Conservation (phyloP, 2,888 invertebrate species). For the Erebia aethiops region DNA sequence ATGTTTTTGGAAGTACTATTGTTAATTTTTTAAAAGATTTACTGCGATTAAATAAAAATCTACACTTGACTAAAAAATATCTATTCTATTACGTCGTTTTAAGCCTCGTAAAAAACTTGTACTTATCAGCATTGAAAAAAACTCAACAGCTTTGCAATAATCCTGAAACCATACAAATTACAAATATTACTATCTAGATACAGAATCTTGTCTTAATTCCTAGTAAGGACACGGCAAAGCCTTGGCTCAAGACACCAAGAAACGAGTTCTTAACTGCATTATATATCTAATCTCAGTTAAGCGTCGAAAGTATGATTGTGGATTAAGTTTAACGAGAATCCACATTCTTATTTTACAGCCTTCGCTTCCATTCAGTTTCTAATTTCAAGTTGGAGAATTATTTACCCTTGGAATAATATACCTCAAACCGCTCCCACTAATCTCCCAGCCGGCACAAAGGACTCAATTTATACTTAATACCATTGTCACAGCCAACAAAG, state of each 20-base stretch:
- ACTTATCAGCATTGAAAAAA: conserved; percentile 15
- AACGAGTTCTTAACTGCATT: conserved; percentile 40
- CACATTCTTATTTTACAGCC: conserved; percentile 55
- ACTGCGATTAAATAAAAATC: not conserved
- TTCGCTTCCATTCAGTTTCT: conserved; percentile 65
- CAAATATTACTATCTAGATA: conserved; percentile 20
- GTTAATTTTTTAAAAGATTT: conserved; percentile 2
- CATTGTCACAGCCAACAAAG: conserved; percentile 77
- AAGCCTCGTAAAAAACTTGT: conserved; percentile 13
- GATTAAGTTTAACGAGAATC: conserved; percentile 65
- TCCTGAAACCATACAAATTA: conserved; percentile 19
- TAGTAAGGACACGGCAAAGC: conserved; percentile 25
- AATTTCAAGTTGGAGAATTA: conserved; percentile 57
- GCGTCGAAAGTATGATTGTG: conserved; percentile 59
- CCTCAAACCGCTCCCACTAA: conserved; percentile 66
- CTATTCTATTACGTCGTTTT: not conserved
- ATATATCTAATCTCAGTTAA: conserved; percentile 60
- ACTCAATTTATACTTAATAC: conserved; percentile 68
- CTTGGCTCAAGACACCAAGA: conserved; percentile 18
- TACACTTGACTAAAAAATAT: not conserved
- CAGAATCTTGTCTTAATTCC: conserved; percentile 31
- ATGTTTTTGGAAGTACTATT: not conserved
- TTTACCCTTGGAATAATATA: conserved; percentile 56
- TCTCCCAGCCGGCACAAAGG: conserved; percentile 66
- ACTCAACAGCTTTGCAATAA: conserved; percentile 28